Base-by-base conservation (phyloP, 30 jellyfish, hydroid and myxozoan species). In the Hydractinia symbiolongicarpus region DNA sequence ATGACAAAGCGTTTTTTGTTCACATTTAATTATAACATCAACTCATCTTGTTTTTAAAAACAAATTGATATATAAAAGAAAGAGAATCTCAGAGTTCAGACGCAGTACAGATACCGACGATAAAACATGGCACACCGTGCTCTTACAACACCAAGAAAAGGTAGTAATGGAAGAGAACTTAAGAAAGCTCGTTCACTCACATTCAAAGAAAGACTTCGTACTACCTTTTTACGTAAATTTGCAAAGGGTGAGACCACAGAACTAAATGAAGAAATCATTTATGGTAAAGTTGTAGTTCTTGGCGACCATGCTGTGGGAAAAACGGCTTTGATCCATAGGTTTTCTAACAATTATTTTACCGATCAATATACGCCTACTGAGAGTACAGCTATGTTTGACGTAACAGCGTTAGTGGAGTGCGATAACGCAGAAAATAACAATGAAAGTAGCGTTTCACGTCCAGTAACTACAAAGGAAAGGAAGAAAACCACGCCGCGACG, bases 371-470 rank as follows among this genome's bases (percentile, higher is more conserved):
- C 3, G 2, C 80, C 80, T 4, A 71, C 80, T 7, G 61, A 30
- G 17, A 71, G 60, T 20, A 71, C 17, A 7, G 56, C 80, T 14
- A 71, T 30, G n/a, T 71, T 71, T 50, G 80, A 71, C 9, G 80
- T 71, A 30, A 71, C 80, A 15, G 80, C 80, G 4, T 20, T 71
- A 71, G 80, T 71, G 60, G 80, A 71, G 51, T 71, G 54, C n/a
- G 54, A 53, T 8, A 60, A 71, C 54, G 16, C 19, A 11, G 15
- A 11, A 13, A 30, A 30, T 30, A 30, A 30, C 44, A 30, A 30
- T 2, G 44, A 30, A 30, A 30, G 44, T 30, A 30, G 44, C 44
- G 44, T 30, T 1, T 0, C 44, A 30, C 44, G 2, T 30, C 44
- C 44, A 30, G 44, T 30, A 30, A 30, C 2, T 30, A 30, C 44